Evolutionary conservation across 2,113 vertebrate species (phyloP), one percentile per base, ranked within the genome.

Genomic region (Emydura subglobosa): DNA sequence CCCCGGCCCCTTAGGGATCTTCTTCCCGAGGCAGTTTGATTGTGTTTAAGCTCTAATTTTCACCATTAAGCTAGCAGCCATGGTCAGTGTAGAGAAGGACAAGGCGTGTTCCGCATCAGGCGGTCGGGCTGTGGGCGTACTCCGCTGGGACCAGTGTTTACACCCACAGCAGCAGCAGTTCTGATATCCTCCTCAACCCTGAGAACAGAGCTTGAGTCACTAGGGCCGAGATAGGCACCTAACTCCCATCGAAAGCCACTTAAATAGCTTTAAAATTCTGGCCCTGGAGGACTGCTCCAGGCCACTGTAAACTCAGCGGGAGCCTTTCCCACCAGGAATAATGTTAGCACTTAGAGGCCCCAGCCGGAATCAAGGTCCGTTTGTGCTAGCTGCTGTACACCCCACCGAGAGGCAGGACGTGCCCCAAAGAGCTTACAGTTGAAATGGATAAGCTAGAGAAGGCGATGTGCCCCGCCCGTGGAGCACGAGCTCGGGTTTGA

Each of bases 281-380:
- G 8, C 61, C 16, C 2, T 17, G 17, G 31, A 16, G 61, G 34
- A 10, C 72, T 12, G n/a, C 24, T 39, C 39, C 72, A 74, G 42
- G 42, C 17, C 10, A 9, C 21, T 74, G 39, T 34, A 17, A 59
- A 59, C 5, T 1, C 17, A 2, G 14, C 27, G 51, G 19, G 21
- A 53, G 39, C 13, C 16, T 34, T 65, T n/a, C 74, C 80, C 29
- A 50, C 25, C n/a, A 72, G 49, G 82, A 16, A 10, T n/a, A 22
- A 7, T 2, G 29, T 6, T 27, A 17, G 21, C n/a, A 29, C 47
- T 22, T 0, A 0, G 22, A 22, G n/a, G 16, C 6, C 31, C 44
- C 79, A 49, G 4, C 0, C 12, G 51, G 5, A 74, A n/a, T 5
- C 16, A 11, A 9, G 2, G 17, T 1, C 29, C 16, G 24, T 61